Conservation (phyloP, 2,888 invertebrate genomes). For the Andrena fulva region DNA sequence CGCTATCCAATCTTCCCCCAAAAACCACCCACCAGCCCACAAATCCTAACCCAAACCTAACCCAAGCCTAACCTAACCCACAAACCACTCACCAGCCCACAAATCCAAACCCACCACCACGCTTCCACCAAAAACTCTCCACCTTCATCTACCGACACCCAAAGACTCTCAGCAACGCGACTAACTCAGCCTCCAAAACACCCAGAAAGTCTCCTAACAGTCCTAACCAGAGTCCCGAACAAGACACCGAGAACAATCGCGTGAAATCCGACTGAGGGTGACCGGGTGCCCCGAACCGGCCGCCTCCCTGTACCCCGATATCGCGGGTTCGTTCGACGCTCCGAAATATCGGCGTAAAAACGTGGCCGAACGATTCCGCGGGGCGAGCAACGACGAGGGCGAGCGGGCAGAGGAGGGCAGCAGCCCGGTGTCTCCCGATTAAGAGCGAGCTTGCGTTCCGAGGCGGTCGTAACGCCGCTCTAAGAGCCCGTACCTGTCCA, state of each 20-base stretch:
- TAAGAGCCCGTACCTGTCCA: conserved; percentile 83
- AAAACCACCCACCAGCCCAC: too few relatives aligned
- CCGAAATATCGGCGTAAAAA: conserved; percentile 49
- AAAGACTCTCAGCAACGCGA: too few relatives aligned
- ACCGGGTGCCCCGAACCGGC: background rate
- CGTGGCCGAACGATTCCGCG: conserved; percentile 35
- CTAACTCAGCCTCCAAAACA: background rate
- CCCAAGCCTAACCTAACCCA: too few relatives aligned
- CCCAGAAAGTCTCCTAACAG: background rate
- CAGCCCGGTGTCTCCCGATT: conserved; percentile 73
- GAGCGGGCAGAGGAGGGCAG: conserved; percentile 12
- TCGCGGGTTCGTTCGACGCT: conserved; percentile 5
- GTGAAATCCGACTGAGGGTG: conserved; percentile 15
- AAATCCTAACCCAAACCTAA: too few relatives aligned
- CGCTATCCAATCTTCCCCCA: too few relatives aligned
- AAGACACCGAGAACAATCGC: background rate
- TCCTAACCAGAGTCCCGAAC: background rate
- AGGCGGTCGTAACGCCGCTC: conserved; percentile 79
- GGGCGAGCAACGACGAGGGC: conserved; percentile 22
- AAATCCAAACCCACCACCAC: too few relatives aligned
- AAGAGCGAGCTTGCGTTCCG: conserved; percentile 76
- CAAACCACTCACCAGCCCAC: too few relatives aligned
- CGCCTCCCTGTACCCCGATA: background rate
- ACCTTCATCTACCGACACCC: too few relatives aligned
- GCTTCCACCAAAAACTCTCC: too few relatives aligned